Evolutionary conservation across 2,888 invertebrate species (phyloP).

Genomic region (Lordiphosa fenestrarum): DNA sequence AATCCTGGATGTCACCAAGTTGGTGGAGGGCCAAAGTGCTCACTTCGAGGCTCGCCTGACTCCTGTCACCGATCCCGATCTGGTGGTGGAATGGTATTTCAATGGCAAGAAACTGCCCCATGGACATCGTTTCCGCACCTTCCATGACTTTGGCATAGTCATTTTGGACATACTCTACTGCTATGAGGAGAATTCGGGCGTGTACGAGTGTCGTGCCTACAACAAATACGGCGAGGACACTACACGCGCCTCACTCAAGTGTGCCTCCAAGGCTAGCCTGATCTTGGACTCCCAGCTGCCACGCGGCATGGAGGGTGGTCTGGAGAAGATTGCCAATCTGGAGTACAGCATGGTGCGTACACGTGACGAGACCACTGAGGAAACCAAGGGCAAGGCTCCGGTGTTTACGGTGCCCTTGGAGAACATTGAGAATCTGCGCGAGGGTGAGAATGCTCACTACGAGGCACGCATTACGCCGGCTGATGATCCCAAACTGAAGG

Average conservation of each 20-base stretch:
- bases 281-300: constrained; percentile 96
- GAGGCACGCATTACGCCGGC: constrained; percentile 94
- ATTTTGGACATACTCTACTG: constrained; percentile 97
- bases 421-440: constrained; percentile 91
- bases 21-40: constrained; percentile 97
- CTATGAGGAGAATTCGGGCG: constrained; percentile 97
- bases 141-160: constrained; percentile 98
- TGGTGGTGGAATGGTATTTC: constrained; percentile 97
- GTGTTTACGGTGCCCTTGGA: constrained; percentile 94
- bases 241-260: constrained; percentile 91
- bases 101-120: constrained; percentile 95
- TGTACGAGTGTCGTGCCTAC: constrained; percentile 94
- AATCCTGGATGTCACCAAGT: constrained; percentile 89
- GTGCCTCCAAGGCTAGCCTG: constrained; percentile 92
- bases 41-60: constrained; percentile 95
- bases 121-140: constrained; percentile 97
- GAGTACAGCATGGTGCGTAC: constrained; percentile 93
- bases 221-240: constrained; percentile 94
- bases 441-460: constrained; percentile 95
- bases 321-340: constrained; percentile 94
- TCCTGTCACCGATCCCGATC: constrained; percentile 96
- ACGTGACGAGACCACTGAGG: constrained; percentile 86
- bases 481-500: constrained; percentile 93
- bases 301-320: constrained; percentile 96
- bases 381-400: constrained; percentile 91